Conservation (phyloP, 2,113 vertebrate genomes). For the Chrysemys picta region DNA sequence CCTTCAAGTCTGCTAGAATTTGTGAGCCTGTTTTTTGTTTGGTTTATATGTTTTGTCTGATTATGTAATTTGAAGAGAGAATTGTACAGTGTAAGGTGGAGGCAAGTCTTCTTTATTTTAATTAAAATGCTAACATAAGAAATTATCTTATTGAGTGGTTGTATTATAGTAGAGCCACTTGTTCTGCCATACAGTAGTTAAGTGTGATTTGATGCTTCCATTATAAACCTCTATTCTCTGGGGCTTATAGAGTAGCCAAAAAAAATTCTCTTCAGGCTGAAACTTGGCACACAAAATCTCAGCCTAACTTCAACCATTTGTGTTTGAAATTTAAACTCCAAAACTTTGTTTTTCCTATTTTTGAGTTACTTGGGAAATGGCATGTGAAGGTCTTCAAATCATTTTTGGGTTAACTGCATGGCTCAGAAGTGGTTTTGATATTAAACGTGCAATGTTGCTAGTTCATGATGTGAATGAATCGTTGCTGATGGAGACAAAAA, state of each 20-base stretch:
- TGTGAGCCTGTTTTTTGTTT: slow-evolving; percentile 49
- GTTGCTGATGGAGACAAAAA: not conserved
- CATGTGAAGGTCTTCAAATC: not conserved
- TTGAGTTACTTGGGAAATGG: not conserved
- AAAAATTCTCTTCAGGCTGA: slow-evolving; percentile 66
- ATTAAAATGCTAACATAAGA: slow-evolving; percentile 77
- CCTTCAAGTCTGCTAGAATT: slow-evolving; percentile 42
- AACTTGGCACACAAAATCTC: slow-evolving; percentile 69
- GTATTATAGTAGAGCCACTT: slow-evolving; percentile 68
- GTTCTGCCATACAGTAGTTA: slow-evolving; percentile 73
- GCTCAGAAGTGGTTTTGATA: not conserved
- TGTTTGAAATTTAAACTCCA: slow-evolving; percentile 18
- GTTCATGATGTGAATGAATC: not conserved
- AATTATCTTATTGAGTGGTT: slow-evolving; percentile 71
- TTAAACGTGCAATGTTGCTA: not conserved
- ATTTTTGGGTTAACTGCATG: not conserved
- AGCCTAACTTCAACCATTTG: slow-evolving; percentile 66
- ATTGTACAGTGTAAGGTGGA: slow-evolving; percentile 48
- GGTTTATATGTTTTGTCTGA: slow-evolving; percentile 47
- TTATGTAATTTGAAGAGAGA: slow-evolving; percentile 51
- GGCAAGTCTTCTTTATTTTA: slow-evolving; percentile 74
- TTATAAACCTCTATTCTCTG: slow-evolving; percentile 70
- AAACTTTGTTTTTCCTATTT: not conserved
- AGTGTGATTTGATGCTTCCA: slow-evolving; percentile 78
- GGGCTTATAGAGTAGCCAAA: slow-evolving; percentile 74